Base-by-base conservation (phyloP, 1,140 invertebrate species). In the Reticulitermes speratus region DNA sequence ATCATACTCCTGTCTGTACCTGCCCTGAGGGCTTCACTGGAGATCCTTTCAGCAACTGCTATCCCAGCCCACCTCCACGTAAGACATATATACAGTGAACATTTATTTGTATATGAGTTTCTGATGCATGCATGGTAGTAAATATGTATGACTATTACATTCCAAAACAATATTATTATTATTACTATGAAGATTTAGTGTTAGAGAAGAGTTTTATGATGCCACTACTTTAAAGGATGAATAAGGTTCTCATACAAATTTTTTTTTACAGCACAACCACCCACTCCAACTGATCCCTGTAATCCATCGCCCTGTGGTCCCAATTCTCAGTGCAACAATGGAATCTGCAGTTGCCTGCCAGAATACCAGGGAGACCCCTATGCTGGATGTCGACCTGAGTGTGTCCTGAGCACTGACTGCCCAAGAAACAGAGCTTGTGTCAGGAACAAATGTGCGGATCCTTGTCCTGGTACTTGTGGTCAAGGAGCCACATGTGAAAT, bases 251-350 rank as follows among this genome's bases (percentile, higher is more conserved):
- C 52, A 55, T 16, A 21, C 30, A 48, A 25, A 9, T 30, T 87
- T 92, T 92, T 86, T 89, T 86, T 90, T 87, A 88, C 89, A 92
- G 92, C 91, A 88, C 90, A 91, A 88, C 92, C 91, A 82, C 88
- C 90, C 89, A 91, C 86, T 82, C 88, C 89, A 69, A 89, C 85
- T 9, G 93, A 96, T 89, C 94, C 94, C 19, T 96, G 95, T 87
- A 92, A 93, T 85, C 94, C 94, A 87, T 96, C 95, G 48, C 94
- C 94, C 2, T 97, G 96, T 90, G 96, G 96, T 75, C 91, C 93
- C 14, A 96, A 96, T 89, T 92, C 96, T 0, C 90, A 94, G 88
- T 97, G 96, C 88, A 90, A 93, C 86, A 90, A 92, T 89, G 93
- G 93, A 65, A 88, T 90, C 38, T 95, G 95, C 90, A 91, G 91